Evolutionary conservation across 2,888 invertebrate species (phyloP), one percentile per base, ranked within the genome.

Genomic region (Chymomyza fuscimana): DNA sequence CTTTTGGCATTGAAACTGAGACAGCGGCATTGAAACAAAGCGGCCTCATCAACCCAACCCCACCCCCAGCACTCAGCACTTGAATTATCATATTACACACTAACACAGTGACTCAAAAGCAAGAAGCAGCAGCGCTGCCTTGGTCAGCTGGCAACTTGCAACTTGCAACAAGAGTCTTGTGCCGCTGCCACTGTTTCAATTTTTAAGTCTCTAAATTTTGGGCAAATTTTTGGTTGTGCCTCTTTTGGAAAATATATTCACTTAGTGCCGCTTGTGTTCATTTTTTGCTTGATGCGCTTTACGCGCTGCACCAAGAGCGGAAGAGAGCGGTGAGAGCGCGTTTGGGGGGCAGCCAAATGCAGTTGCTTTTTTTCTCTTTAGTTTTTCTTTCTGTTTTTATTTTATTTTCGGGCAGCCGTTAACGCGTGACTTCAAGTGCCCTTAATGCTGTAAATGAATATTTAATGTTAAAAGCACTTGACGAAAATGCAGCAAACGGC

Each of bases 371-470:
- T 66, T 72, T 80, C 50, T 15, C 51, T 65, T 32, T 46, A 32
- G 15, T 36, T 65, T n/a, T 19, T 56, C 1, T 52, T 64, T 5
- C n/a, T 54, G 25, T 54, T 63, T n/a, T 64, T 54, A 2, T 36
- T 64, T 40, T n/a, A 15, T 36, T 25, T 19, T 68, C 36, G 10
- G 58, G 58, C 58, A 51, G 32, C 84, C 85, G 85, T 85, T 85
- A 85, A 85, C 85, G 88, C 88, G 85, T 85, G 85, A 85, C 85
- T 85, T 85, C 85, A 80, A 85, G 88, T 87, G 86, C 87, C 86
- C 88, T 86, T 86, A 86, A 88, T 88, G 88, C 86, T 83, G 87
- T 82, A 88, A 86, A 86, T 86, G 89, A 87, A 86, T 88, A 86
- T 86, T 86, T 86, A 86, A 86, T 86, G 87, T 87, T 87, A 87